Conservation (phyloP, 2,113 vertebrate genomes). For the Morone saxatilis region DNA sequence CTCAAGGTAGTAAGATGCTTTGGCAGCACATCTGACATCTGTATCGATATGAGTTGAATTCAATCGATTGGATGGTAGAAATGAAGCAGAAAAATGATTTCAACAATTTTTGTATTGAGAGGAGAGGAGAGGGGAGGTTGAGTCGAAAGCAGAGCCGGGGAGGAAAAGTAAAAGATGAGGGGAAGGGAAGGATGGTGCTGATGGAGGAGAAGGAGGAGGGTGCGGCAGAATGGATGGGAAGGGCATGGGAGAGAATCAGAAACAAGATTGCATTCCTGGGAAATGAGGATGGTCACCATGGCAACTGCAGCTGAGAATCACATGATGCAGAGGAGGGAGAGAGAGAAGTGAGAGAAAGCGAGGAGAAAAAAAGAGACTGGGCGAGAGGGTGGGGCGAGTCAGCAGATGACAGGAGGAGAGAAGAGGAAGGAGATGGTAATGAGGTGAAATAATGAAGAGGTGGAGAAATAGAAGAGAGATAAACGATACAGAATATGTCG, state of each 20-base stretch:
- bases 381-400: conserved; percentile 49
- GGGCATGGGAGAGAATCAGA: conserved; percentile 59
- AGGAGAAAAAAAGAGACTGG: not conserved
- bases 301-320: conserved; percentile 86
- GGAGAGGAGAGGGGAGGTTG: not conserved
- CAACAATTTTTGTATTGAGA: not conserved
- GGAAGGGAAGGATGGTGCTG: conserved; percentile 30
- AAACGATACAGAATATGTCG: not conserved
- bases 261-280: conserved; percentile 79
- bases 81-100: not conserved
- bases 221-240: conserved; percentile 52
- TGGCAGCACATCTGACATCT: conserved; percentile 38
- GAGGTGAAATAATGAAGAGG: conserved; percentile 36
- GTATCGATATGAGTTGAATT: not conserved
- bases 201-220: conserved; percentile 37
- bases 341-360: conserved; percentile 34
- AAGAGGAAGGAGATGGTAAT: conserved; percentile 36
- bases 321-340: conserved; percentile 81
- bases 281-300: conserved; percentile 84
- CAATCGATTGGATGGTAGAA: not conserved
- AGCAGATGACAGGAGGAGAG: conserved; percentile 44
- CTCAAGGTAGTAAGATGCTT: conserved; percentile 6
- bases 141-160: not conserved
- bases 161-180: conserved; percentile 17
- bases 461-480: not conserved